Base-by-base conservation (phyloP, 1,140 invertebrate genomes). In the Laodelphax striatellus region DNA sequence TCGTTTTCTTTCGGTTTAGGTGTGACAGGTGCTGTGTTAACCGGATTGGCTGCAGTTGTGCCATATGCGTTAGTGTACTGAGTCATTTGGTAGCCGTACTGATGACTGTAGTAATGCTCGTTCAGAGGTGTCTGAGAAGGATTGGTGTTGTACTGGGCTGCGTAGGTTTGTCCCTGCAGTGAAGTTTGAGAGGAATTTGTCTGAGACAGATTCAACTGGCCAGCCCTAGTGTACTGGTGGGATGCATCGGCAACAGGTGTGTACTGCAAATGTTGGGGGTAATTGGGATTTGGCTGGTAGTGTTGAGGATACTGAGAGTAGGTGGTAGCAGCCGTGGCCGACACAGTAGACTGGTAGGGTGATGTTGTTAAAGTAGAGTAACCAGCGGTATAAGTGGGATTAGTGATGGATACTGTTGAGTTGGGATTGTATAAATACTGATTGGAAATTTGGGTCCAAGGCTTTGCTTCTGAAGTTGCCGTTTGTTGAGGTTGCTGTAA, bases 161-260 rank as follows among this genome's bases (percentile, higher is more conserved):
- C 57, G 55, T 60, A 61, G 13, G 62, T 59, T 55, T 65, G 63
- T 1, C 60, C 59, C 55, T 21, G 58, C 43, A 24, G 19, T 4
- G 58, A 58, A 2, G 42, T 57, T 38, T 66, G 57, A 1, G 66
- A 61, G 24, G 65, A 63, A n/a, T 56, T 62, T 5, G 66, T 67
- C 9, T 66, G 64, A 22, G 54, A 59, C 0, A 60, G 61, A 17
- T 9, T 16, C 42, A 53, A 58, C 14, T 63, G 21, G 0, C 65
- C 64, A 38, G 68, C 66, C 42, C 50, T 64, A 13, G 66, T 68
- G 34, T 68, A 68, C 34, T 38, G 34, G 54, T 63, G 57, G 0
- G 66, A 67, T 34, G 65, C 53, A 28, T 55, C 63, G 9, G 66
- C 61, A 4, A 62, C 65, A 44, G 67, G 62, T 38, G 62, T 64